Conservation (phyloP, 2,797 vertebrate genomes). For the Brachyrhaphis roseni region DNA sequence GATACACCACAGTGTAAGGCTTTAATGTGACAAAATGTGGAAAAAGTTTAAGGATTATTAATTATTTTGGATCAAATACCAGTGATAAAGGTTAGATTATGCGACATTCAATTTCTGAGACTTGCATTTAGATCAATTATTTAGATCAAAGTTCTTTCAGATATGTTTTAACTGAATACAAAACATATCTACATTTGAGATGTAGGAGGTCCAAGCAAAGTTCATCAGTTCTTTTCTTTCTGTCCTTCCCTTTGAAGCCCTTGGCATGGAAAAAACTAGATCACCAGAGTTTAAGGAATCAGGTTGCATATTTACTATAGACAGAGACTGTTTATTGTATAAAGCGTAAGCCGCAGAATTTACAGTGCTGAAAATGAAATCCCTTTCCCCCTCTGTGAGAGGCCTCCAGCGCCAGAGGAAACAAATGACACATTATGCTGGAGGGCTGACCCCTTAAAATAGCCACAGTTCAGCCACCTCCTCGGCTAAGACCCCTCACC, state of each 20-base stretch:
- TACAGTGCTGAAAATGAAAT: constrained; percentile 15
- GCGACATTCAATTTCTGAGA: background rate
- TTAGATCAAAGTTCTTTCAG: background rate
- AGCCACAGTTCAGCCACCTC: constrained; percentile 54
- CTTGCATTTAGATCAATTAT: background rate
- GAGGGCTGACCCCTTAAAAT: constrained; percentile 58
- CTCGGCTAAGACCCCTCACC: constrained; percentile 66
- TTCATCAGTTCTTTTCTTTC: background rate
- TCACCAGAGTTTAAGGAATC: background rate
- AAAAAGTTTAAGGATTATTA: background rate
- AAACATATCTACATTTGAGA: background rate
- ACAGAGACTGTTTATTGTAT: constrained; percentile 22
- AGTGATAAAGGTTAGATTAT: background rate
- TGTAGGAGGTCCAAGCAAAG: background rate
- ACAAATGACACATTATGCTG: constrained; percentile 73
- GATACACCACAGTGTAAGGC: background rate
- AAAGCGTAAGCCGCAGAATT: constrained; percentile 11
- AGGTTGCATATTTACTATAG: constrained; percentile 22
- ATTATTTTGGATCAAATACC: background rate
- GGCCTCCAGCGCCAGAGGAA: constrained; percentile 47
- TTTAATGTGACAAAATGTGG: background rate
- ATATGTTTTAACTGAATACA: background rate
- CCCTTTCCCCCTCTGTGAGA: constrained; percentile 5
- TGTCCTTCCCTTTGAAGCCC: background rate
- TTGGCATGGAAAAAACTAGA: constrained; percentile 4